Percentiles rank a stretch among this genome's conserved stretches.
These are phyloP conservation scores for Cydia strobilella DNA, from an alignment of 1,140 invertebrate genomes.

Conservation along the genomic window DNA sequence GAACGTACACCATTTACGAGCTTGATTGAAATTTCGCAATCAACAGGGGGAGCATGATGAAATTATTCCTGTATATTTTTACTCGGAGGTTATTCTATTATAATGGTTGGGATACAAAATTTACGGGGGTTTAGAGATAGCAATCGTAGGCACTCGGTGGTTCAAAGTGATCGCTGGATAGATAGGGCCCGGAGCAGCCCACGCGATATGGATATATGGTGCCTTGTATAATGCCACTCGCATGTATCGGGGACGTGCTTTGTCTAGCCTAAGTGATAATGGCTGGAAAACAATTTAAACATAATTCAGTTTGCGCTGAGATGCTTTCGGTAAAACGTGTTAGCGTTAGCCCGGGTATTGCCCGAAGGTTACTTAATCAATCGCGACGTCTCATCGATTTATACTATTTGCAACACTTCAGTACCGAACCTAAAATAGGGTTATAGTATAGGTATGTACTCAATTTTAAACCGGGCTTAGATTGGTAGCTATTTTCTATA, in stretches of 20 bases:
- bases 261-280: conserved; percentile 31
- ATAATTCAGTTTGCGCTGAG: conserved; percentile 26
- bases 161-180: conserved; percentile 75
- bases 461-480: too few relatives aligned
- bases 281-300: conserved; percentile 32
- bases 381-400: background rate
- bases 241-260: conserved; percentile 32
- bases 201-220: conserved; percentile 53
- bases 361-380: conserved; percentile 13
- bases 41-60: conserved; percentile 74
- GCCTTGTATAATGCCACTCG: conserved; percentile 39
- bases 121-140: conserved; percentile 76
- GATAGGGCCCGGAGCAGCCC: conserved; percentile 67
- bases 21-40: conserved; percentile 80
- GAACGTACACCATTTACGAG: conserved; percentile 74
- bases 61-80: conserved; percentile 79
- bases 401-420: background rate
- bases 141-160: conserved; percentile 73
- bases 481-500: too few relatives aligned
- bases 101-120: conserved; percentile 73
- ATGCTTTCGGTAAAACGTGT: conserved; percentile 3
- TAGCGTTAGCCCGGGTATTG: conserved; percentile 10
- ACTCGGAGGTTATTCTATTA: conserved; percentile 70
- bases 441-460: too few relatives aligned
- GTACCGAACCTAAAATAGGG: background rate